A percentile compares a stretch with the other conserved stretches of the same genome.
Evolutionary conservation across 2,888 invertebrate species (phyloP).

Genomic region (Physocephala rufipes): DNA sequence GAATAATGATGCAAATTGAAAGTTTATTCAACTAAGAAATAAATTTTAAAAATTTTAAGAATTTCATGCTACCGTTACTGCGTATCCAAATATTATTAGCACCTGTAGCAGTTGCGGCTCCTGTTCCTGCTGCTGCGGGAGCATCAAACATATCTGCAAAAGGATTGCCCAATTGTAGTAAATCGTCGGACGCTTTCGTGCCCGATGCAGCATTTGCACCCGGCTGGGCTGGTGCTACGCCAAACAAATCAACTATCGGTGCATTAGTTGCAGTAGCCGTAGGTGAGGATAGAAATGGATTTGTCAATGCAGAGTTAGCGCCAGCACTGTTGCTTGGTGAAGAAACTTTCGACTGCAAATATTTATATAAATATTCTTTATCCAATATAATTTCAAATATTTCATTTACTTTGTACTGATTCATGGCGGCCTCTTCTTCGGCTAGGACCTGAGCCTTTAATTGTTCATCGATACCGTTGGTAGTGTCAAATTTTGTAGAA

Average conservation of each 20-base stretch:
- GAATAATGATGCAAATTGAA: too few relatives aligned
- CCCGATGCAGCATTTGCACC: constrained; percentile 57
- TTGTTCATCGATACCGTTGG: constrained; percentile 85
- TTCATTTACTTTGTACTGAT: constrained; percentile 85
- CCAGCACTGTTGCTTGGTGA: constrained; percentile 75
- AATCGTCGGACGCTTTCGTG: constrained; percentile 84
- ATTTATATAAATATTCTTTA: constrained; percentile 7
- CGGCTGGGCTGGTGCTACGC: constrained; percentile 65
- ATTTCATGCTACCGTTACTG: constrained; percentile 68
- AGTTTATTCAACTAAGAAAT: constrained; percentile 39
- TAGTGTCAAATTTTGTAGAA: constrained; percentile 75
- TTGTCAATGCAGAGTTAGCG: constrained; percentile 74
- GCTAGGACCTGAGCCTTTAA: constrained; percentile 88
- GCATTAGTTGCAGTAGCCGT: constrained; percentile 68
- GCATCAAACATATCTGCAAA: constrained; percentile 90
- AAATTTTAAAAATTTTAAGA: constrained; percentile 48
- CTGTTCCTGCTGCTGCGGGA: constrained; percentile 68
- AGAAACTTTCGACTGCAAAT: constrained; percentile 76
- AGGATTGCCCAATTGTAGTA: constrained; percentile 89
- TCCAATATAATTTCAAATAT: background rate
- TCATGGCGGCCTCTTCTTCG: constrained; percentile 96
- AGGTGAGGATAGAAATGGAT: constrained; percentile 85
- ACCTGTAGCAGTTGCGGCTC: constrained; percentile 53
- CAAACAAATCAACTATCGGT: constrained; percentile 84
- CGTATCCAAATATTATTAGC: constrained; percentile 67